phyloP scores from a whole-genome alignment of 2,113 vertebrate species.

The Cynopterus brachyotis region DNA sequence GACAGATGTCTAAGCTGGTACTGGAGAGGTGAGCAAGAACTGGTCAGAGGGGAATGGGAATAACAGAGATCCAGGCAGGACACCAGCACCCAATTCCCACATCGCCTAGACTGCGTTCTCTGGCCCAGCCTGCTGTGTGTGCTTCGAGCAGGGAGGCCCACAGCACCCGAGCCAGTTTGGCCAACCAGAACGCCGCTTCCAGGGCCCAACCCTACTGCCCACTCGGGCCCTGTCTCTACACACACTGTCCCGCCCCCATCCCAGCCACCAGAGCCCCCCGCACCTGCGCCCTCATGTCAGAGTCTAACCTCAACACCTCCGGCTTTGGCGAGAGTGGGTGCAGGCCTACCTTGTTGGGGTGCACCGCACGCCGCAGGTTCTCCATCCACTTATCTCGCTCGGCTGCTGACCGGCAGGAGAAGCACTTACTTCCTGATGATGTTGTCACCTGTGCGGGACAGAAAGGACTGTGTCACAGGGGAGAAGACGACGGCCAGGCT shows the following conservation, averaged over 20 bases:
- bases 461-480: neutral
- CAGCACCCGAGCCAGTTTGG: neutral
- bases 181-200: neutral
- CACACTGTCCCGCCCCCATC: neutral
- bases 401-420: constrained; percentile 97
- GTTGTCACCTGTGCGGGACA: constrained; percentile 91
- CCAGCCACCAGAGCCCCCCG: no score
- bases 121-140: neutral
- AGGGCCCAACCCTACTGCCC: neutral
- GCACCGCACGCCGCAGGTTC: constrained; percentile 96
- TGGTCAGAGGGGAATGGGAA: neutral
- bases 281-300: rapidly evolving
- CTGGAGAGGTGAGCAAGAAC: no score
- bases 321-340: neutral
- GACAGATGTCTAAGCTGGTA: neutral
- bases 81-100: neutral
- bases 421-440: constrained; percentile 97
- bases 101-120: neutral
- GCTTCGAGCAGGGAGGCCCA: neutral
- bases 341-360: constrained; percentile 95
- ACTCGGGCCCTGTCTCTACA: rapidly evolving
- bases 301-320: rapidly evolving
- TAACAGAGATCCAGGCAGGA: neutral
- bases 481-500: neutral
- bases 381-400: constrained; percentile 99